These are phyloP conservation scores for Amorpha juglandis DNA, from an alignment of 2,888 invertebrate species.

Conservation along the genomic window DNA sequence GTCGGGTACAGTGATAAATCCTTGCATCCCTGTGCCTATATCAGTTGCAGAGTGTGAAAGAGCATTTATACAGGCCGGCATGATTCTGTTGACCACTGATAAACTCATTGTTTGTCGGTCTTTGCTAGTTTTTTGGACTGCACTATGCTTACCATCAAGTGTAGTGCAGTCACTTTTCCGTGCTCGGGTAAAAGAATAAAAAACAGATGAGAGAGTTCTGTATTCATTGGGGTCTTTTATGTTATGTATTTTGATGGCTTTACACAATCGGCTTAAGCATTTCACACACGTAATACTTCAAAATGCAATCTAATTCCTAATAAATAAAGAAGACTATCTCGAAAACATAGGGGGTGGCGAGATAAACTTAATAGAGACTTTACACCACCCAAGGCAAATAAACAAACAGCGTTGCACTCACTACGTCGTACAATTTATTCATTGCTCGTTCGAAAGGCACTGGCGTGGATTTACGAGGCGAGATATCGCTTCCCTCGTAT, in stretches of 20 bases:
- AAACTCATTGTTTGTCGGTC: no score
- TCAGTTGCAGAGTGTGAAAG: no score
- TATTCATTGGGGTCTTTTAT: no score
- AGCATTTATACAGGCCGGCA: no score
- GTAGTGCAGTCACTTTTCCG: no score
- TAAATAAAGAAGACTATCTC: not conserved
- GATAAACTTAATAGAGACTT: slow-evolving; percentile 50
- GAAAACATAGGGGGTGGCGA: slow-evolving; percentile 1
- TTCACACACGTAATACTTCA: not conserved
- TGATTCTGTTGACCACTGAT: no score
- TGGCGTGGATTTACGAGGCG: slow-evolving; percentile 53
- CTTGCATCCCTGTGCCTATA: no score
- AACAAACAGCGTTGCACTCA: slow-evolving; percentile 44
- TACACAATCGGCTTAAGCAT: not conserved
- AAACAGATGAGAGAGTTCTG: no score
- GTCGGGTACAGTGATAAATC: no score
- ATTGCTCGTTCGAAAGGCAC: slow-evolving; percentile 42
- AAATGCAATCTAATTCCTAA: not conserved
- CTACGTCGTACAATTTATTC: slow-evolving; percentile 51
- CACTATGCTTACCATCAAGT: no score
- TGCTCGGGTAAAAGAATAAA: no score
- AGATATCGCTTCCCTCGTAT: slow-evolving; percentile 51
- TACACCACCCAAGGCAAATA: slow-evolving; percentile 48
- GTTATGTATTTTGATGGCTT: not conserved
- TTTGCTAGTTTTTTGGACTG: no score